phyloP scores from a whole-genome alignment of 2,113 vertebrate species.

The Pan troglodytes region DNA sequence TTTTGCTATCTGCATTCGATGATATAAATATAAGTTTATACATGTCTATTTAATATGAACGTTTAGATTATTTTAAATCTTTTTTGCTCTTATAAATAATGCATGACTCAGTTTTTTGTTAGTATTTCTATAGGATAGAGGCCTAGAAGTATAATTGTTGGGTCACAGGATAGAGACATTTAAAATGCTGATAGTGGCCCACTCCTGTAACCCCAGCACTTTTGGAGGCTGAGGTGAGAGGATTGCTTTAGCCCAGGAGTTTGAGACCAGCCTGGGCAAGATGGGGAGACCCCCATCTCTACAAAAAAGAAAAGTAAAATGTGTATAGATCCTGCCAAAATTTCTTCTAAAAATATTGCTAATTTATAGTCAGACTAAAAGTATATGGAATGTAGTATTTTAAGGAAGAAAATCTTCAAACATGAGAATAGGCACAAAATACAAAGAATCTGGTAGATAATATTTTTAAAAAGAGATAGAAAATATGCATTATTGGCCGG shows the following conservation, averaged over 20 bases:
- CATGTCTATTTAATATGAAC: neutral
- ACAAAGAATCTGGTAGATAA: neutral
- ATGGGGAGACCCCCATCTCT: no score
- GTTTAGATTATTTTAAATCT: neutral
- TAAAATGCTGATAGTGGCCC: neutral
- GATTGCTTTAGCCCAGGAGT: no score
- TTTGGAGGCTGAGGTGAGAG: no score
- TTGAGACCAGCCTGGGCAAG: no score
- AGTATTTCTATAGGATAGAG: neutral
- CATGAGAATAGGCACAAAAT: neutral
- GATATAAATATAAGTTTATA: neutral
- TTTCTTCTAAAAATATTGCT: neutral
- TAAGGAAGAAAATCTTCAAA: neutral
- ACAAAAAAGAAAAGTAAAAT: neutral
- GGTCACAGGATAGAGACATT: neutral
- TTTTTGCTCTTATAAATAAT: neutral
- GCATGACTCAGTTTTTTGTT: neutral
- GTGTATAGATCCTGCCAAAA: neutral
- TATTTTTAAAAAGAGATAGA: constrained; percentile 3
- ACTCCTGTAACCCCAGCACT: no score
- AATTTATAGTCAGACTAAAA: neutral
- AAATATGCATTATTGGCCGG: neutral
- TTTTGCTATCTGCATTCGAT: neutral
- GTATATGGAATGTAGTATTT: neutral
- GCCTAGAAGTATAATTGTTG: neutral